Evolutionary conservation across 2,888 invertebrate genomes (phyloP), one percentile per base, ranked within the genome.

Genomic region (Seira musarum): DNA sequence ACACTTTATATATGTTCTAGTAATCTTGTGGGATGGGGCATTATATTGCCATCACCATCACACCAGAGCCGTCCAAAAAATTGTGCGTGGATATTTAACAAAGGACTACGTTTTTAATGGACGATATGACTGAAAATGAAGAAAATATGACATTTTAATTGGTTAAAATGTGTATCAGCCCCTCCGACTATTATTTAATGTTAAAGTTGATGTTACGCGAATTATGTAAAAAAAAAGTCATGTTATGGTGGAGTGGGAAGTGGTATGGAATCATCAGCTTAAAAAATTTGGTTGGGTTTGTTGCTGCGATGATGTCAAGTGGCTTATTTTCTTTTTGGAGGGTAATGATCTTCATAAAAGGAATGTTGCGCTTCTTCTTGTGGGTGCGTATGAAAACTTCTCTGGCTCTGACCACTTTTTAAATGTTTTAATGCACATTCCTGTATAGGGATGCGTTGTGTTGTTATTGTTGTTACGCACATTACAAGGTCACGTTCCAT

Each of bases 71-170:
- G 40, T 40, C 40, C 40, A 40, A 6, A 40, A 13, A 40, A 40
- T 40, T 40, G 40, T 40, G 40, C 40, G 40, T 40, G 40, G 40
- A 40, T 40, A 13, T 8, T 6, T 8, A 40, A 40, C 40, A 40
- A 13, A 8, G 40, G 6, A 13, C 13, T 40, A 40, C 13, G 40
- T 13, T 40, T n/a, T n/a, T 40, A 8, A 13, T 40, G 40, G 6
- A 40, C 40, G 40, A 13, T 6, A 8, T 40, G 40, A 40, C 40
- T 69, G 70, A 65, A 30, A 78, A 66, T 78, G 78, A 71, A 72
- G n/a, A n/a, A 72, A 66, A 67, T 61, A 67, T 78, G 78, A 78
- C 78, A 78, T 71, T 78, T 78, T 78, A 78, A 78, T 78, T 78
- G 71, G 72, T 25, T 71, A 30, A 67, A 78, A 66, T 78, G 78